These are phyloP conservation scores for Oreochromis aureus DNA, from an alignment of 2,113 vertebrate genomes.

Conservation along the genomic window DNA sequence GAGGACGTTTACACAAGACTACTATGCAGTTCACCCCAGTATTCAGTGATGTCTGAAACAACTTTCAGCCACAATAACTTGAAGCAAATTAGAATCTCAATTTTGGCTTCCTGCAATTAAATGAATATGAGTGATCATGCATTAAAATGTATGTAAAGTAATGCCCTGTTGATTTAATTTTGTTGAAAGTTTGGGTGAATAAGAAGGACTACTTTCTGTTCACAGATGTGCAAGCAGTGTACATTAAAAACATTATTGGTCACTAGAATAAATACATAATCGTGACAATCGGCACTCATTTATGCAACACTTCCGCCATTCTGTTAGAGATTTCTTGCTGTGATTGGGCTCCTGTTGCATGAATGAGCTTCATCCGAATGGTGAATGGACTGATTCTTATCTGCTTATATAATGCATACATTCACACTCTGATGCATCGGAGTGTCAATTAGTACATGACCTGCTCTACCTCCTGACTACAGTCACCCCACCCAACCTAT, in stretches of 20 bases:
- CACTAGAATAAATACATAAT: background rate
- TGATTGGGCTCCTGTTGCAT: rapidly evolving
- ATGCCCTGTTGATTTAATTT: background rate
- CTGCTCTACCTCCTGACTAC: background rate
- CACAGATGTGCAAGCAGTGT: background rate
- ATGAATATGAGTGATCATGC: background rate
- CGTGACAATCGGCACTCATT: background rate
- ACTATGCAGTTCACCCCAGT: background rate
- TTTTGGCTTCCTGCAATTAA: background rate
- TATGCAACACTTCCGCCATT: background rate
- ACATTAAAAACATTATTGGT: background rate
- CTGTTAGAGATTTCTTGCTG: background rate
- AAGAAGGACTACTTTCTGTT: background rate
- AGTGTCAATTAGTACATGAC: background rate
- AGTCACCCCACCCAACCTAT: background rate
- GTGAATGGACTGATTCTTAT: background rate
- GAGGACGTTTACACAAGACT: background rate
- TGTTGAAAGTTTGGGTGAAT: background rate
- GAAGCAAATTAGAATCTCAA: background rate
- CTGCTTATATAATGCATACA: background rate
- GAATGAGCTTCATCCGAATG: background rate
- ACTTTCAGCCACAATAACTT: background rate
- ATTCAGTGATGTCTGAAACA: background rate
- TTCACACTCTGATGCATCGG: background rate
- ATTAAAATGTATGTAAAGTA: background rate